Evolutionary conservation across 2,888 invertebrate species (phyloP).

Genomic region (Frankliniella intonsa): DNA sequence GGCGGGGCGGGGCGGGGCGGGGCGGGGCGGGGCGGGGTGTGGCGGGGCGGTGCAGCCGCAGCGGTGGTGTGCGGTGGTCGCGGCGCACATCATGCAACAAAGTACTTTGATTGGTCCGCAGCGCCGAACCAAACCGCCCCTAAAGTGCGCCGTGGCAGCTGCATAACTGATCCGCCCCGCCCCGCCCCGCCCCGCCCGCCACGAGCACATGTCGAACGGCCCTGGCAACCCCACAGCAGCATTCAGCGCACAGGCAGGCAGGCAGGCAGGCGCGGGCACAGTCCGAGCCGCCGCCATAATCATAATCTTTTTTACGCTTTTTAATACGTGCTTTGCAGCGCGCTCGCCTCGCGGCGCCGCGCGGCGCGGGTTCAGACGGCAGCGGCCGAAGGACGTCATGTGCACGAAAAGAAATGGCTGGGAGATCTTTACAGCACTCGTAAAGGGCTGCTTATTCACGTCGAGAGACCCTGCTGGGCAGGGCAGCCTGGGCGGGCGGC

Average conservation of each 20-base stretch:
- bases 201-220: neutral
- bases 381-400: slow-evolving; percentile 3
- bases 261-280: too few species aligned
- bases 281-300: neutral
- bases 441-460: slow-evolving; percentile 15
- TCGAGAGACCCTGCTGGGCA: neutral
- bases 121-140: too few species aligned
- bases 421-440: slow-evolving; percentile 16
- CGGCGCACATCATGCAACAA: neutral
- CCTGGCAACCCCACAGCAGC: neutral
- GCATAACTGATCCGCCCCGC: neutral
- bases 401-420: slow-evolving; percentile 4
- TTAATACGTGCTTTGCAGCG: neutral
- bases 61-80: too few species aligned
- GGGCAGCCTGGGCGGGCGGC: too few species aligned
- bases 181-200: neutral
- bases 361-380: neutral
- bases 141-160: too few species aligned
- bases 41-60: too few species aligned
- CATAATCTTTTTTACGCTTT: slow-evolving; percentile 18
- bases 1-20: too few species aligned
- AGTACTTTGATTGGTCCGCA: neutral
- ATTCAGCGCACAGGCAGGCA: too few species aligned
- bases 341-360: neutral
- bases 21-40: too few species aligned